These are phyloP conservation scores for Anguilla obscura DNA, from an alignment of 2,797 vertebrate genomes.

Conservation along the genomic window DNA sequence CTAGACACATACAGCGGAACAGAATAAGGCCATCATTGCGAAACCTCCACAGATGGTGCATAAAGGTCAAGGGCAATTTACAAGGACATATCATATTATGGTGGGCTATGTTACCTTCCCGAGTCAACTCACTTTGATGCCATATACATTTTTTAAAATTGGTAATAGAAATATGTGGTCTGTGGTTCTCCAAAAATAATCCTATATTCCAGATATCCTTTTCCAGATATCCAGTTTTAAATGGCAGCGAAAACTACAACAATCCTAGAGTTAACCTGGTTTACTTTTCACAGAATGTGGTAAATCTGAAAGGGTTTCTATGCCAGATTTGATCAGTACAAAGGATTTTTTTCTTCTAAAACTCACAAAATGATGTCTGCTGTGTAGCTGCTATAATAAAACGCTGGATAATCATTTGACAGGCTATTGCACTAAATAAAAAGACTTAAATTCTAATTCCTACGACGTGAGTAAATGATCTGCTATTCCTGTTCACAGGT, in stretches of 20 bases:
- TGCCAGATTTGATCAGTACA: background rate
- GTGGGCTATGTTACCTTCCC: background rate
- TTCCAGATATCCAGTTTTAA: background rate
- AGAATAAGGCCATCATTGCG: background rate
- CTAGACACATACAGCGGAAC: background rate
- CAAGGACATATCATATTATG: conserved; percentile 5
- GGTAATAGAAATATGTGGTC: too few species aligned
- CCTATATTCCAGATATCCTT: background rate
- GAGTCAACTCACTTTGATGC: background rate
- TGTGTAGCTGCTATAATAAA: background rate
- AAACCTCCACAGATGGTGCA: background rate
- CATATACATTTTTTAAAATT: background rate
- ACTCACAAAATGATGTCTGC: background rate
- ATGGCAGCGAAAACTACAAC: background rate
- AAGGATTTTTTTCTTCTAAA: background rate
- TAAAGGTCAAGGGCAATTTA: background rate
- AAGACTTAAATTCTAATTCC: background rate
- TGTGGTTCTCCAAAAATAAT: background rate
- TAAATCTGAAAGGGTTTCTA: background rate
- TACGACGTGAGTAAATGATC: background rate
- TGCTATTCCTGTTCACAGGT: background rate
- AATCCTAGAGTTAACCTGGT: background rate
- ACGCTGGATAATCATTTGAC: background rate
- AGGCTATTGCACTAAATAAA: background rate
- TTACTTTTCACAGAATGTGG: background rate